phyloP scores from a whole-genome alignment of 2,113 vertebrate genomes.

The Semicossyphus pulcher region DNA sequence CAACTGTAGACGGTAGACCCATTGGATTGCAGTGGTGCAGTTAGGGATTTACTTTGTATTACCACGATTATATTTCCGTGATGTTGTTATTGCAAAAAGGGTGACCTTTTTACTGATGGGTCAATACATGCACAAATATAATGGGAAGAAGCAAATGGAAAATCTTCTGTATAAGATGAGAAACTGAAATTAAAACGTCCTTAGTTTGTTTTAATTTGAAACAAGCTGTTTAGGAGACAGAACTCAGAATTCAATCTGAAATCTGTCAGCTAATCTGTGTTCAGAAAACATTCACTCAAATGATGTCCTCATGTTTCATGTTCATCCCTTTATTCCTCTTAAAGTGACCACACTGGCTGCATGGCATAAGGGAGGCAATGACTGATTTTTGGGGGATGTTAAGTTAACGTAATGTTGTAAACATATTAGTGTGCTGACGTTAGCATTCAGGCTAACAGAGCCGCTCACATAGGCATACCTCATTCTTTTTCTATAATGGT shows the following conservation, averaged over 20 bases:
- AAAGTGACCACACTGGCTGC: too few species aligned
- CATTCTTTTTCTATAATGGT: too few species aligned
- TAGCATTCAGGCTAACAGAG: too few species aligned
- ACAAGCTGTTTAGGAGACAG: not conserved
- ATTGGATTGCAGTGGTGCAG: not conserved
- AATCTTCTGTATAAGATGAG: not conserved
- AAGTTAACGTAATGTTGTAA: too few species aligned
- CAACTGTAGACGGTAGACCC: not conserved
- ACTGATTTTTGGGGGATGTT: too few species aligned
- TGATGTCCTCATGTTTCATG: not conserved
- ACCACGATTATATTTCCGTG: slow-evolving; percentile 2
- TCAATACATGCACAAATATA: slow-evolving; percentile 15
- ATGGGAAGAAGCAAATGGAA: slow-evolving; percentile 17
- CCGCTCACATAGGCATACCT: too few species aligned
- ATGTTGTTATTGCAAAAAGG: slow-evolving; percentile 2
- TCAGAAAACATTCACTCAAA: not conserved
- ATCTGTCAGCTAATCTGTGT: slow-evolving; percentile 2
- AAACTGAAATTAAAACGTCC: slow-evolving; percentile 1
- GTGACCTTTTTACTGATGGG: not conserved
- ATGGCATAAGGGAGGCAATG: too few species aligned
- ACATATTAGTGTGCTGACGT: too few species aligned
- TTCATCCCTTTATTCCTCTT: not conserved
- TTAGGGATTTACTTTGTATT: slow-evolving; percentile 34
- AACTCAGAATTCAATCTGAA: slow-evolving; percentile 7
- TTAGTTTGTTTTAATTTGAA: not conserved